Percentiles rank a stretch among this genome's conserved stretches.
Evolutionary conservation across 2,797 vertebrate species (phyloP).

Genomic region (Chelonia mydas): DNA sequence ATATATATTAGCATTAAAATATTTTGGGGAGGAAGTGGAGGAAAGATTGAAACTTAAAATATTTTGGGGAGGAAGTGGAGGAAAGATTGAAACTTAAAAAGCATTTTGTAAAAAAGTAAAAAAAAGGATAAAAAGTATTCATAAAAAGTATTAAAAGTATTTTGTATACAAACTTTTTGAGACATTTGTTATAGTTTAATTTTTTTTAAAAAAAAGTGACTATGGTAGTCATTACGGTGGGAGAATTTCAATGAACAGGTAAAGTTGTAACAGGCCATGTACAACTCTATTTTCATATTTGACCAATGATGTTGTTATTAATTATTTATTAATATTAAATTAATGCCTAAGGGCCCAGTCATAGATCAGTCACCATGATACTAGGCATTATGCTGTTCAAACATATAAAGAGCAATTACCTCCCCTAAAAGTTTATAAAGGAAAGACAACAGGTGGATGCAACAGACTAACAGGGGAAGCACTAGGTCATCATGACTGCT

Average conservation of each 20-base stretch:
- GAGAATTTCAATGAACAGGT: not conserved
- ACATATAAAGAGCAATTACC: not conserved
- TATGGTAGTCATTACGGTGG: not conserved
- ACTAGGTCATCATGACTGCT: fast-evolving
- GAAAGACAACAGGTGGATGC: not conserved
- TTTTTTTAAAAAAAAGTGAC: too few species aligned
- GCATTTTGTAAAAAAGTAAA: too few species aligned
- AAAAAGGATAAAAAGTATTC: too few species aligned
- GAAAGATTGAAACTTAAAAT: too few species aligned
- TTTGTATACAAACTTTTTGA: not conserved
- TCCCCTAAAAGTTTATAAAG: not conserved
- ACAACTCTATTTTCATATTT: not conserved
- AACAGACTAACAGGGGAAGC: not conserved
- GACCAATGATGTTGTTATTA: not conserved
- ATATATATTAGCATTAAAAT: too few species aligned
- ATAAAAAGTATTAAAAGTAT: too few species aligned
- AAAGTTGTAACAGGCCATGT: not conserved
- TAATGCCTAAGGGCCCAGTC: not conserved
- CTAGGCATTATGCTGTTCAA: not conserved
- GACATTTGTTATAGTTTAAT: not conserved
- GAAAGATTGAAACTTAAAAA: not conserved
- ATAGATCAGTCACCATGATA: not conserved
- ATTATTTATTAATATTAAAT: not conserved
- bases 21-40: too few species aligned
- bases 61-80: not conserved